phyloP scores from a whole-genome alignment of 2,888 invertebrate species.

The Crematogaster levior region DNA sequence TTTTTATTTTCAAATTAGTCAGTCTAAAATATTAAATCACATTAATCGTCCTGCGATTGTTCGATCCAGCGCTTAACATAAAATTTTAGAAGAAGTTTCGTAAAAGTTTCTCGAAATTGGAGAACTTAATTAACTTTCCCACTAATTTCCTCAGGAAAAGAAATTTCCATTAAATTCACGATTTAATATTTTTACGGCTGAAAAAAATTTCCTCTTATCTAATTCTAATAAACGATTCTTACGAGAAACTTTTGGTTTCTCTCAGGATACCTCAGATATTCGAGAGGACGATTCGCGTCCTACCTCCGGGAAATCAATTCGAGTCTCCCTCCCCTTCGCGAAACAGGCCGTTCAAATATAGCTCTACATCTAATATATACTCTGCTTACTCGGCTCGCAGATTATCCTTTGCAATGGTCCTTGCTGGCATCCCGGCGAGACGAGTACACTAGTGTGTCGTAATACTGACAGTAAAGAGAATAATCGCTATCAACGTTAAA shows the following conservation, averaged over 20 bases:
- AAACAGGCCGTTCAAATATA: slow-evolving; percentile 51
- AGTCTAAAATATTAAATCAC: not conserved
- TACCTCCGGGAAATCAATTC: slow-evolving; percentile 5
- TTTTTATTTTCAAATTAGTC: not conserved
- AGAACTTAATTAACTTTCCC: not conserved
- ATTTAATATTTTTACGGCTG: too few species aligned
- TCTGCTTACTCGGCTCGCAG: slow-evolving; percentile 79
- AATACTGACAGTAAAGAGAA: slow-evolving; percentile 85
- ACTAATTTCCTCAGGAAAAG: not conserved
- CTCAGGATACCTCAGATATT: not conserved
- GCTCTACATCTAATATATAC: slow-evolving; percentile 74
- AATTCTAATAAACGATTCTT: not conserved
- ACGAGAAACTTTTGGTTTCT: not conserved
- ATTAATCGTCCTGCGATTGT: not conserved
- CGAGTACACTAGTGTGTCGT: slow-evolving; percentile 82
- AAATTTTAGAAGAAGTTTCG: not conserved
- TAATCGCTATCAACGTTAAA: slow-evolving; percentile 77
- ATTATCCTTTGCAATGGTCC: slow-evolving; percentile 66
- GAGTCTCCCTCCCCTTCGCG: not conserved
- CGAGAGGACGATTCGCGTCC: not conserved
- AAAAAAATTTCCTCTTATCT: not conserved
- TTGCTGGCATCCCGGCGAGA: slow-evolving; percentile 75
- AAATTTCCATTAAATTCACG: not conserved
- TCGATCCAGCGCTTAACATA: not conserved
- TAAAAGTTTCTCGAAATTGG: not conserved